Base-by-base conservation (phyloP, 2,888 invertebrate genomes). In the Dinocampus coccinellae region DNA sequence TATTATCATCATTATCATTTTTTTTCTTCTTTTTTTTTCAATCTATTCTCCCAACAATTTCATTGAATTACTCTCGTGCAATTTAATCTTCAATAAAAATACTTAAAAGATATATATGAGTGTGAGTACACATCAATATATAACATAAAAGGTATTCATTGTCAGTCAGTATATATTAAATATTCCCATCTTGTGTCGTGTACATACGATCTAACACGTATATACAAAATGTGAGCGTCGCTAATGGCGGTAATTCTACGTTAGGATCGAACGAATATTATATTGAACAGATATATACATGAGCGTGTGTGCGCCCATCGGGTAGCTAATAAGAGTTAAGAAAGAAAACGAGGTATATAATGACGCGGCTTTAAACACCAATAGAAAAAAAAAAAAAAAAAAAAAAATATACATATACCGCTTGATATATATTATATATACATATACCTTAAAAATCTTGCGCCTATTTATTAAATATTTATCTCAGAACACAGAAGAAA, bases 171-270 rank as follows among this genome's bases (percentile, higher is more conserved):
- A 26, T 55, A 55, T 55, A n/a, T 55, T 55, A 55, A 29, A 55
- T 55, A 64, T 52, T n/a, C 47, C 65, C 47, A 47, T 16, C 16
- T 47, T 7, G 47, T 47, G 47, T 47, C 47, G 9, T 47, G 47
- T 47, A 47, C 16, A 1, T 47, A 16, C 47, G 16, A 53, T 70
- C 69, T 72, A 75, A 66, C 75, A 74, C 74, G 74, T 76, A 76
- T 72, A 71, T 66, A 29, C 7, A 4, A 4, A 29, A 65, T 62
- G 72, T 36, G 29, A 75, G 73, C 74, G 70, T 77, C 75, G 74
- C 78, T 80, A 81, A 81, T 80, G 76, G 78, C 75, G 73, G 77
- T 81, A 81, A 81, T 81, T 64, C 76, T 66, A 75, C 72, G 76
- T 78, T 24, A 77, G 74, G 72, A 76, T 72, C 71, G 72, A 69